Evolutionary conservation across 1,140 invertebrate species (phyloP).

Genomic region (Papilio aristodemus): DNA sequence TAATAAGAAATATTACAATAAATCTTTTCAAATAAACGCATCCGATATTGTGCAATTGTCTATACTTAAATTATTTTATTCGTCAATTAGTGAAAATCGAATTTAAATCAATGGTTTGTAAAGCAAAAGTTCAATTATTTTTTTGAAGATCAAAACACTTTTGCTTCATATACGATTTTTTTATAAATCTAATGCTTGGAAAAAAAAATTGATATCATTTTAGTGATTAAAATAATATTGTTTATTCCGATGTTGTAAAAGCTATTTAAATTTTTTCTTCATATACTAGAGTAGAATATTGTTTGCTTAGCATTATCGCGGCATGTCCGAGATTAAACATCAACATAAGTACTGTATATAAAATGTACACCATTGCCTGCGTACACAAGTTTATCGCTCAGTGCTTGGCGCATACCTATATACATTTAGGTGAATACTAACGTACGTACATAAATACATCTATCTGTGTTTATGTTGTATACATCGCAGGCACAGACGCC

Average conservation of each 20-base stretch:
- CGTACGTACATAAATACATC: slow-evolving; percentile 49
- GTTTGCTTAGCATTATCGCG: neutral
- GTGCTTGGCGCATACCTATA: slow-evolving; percentile 50
- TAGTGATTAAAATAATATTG: slow-evolving; percentile 31
- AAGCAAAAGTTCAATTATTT: too few relatives aligned
- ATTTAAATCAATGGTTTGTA: too few relatives aligned
- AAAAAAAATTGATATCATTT: neutral
- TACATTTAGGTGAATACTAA: slow-evolving; percentile 31
- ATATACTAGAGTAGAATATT: neutral
- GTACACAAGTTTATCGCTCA: slow-evolving; percentile 57
- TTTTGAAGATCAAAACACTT: too few relatives aligned
- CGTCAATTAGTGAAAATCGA: too few relatives aligned
- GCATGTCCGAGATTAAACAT: slow-evolving; percentile 24
- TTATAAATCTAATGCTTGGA: too few relatives aligned
- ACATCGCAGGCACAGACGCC: slow-evolving; percentile 71
- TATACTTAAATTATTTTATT: neutral
- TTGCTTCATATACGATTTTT: too few relatives aligned
- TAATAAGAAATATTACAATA: neutral
- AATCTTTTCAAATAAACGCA: neutral
- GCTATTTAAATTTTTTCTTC: neutral
- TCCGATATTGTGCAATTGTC: neutral
- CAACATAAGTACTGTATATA: slow-evolving; percentile 36
- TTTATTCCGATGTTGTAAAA: slow-evolving; percentile 31
- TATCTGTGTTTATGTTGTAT: slow-evolving; percentile 71
- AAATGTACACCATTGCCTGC: slow-evolving; percentile 40